Conservation (phyloP, 2,113 vertebrate species). For the Haemorhous mexicanus region DNA sequence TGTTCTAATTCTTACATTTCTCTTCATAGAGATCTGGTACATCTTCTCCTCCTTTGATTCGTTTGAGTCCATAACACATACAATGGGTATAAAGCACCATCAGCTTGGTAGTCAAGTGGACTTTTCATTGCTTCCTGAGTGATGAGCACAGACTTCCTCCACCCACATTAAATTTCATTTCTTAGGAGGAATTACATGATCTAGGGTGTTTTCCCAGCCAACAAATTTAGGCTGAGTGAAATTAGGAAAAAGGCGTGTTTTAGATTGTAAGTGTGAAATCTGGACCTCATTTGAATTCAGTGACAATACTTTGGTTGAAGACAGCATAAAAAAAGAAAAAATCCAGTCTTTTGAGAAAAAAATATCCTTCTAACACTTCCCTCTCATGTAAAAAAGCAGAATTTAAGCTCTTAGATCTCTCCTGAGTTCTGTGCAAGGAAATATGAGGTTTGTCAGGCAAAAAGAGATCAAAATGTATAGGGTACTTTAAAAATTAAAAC, state of each 20-base stretch:
- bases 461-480: background rate
- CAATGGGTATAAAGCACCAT: background rate
- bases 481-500: slow-evolving; percentile 27
- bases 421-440: background rate
- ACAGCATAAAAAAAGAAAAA: background rate
- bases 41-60: background rate
- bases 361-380: background rate
- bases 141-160: background rate
- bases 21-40: background rate
- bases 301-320: background rate
- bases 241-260: background rate
- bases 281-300: background rate
- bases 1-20: background rate
- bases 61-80: background rate
- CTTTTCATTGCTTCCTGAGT: background rate
- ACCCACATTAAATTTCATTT: background rate
- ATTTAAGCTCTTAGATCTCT: background rate
- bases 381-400: background rate
- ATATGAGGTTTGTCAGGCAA: background rate
- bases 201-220: background rate
- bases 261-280: background rate
- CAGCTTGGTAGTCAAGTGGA: slow-evolving; percentile 6
- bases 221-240: background rate
- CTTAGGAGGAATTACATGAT: background rate
- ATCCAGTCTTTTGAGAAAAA: background rate